Percentiles rank a stretch among this genome's conserved stretches.
These are phyloP conservation scores for Hoplostethus mediterraneus DNA, from an alignment of 2,797 vertebrate genomes.

Conservation along the genomic window DNA sequence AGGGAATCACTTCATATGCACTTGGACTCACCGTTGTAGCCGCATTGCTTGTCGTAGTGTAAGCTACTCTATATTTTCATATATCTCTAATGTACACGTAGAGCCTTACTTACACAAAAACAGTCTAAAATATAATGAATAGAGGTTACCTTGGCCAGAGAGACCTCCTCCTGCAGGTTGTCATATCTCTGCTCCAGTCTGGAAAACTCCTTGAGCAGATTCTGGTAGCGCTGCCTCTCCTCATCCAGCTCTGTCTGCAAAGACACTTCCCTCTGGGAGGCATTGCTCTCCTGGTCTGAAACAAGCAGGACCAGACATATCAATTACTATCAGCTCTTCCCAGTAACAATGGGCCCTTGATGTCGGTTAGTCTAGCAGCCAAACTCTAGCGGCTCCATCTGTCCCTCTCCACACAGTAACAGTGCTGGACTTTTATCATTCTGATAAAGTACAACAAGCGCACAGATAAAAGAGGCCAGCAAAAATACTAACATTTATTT, in stretches of 20 bases:
- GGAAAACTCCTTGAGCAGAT: slow-evolving; percentile 93
- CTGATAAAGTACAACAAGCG: too few species aligned
- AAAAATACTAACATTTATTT: too few species aligned
- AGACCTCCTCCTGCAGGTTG: slow-evolving; percentile 91
- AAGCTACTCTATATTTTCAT: background rate
- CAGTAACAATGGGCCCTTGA: background rate
- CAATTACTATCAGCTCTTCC: background rate
- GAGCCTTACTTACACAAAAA: background rate
- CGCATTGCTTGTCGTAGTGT: background rate
- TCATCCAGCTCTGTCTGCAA: slow-evolving; percentile 90
- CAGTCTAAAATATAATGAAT: background rate
- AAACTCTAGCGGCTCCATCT: too few species aligned
- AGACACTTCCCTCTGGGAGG: slow-evolving; percentile 71
- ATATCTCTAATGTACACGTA: background rate
- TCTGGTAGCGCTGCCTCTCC: slow-evolving; percentile 92
- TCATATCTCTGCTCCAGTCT: slow-evolving; percentile 94
- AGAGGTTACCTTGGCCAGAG: slow-evolving; percentile 78
- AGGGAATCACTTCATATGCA: background rate
- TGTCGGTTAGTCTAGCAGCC: background rate
- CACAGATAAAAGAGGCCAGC: too few species aligned
- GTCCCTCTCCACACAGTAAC: too few species aligned
- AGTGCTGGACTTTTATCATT: too few species aligned
- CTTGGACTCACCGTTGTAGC: background rate
- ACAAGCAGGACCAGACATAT: slow-evolving; percentile 12
- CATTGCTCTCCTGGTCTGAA: slow-evolving; percentile 62